Conservation (phyloP, 1,140 invertebrate genomes). For the Lordiphosa mommai region DNA sequence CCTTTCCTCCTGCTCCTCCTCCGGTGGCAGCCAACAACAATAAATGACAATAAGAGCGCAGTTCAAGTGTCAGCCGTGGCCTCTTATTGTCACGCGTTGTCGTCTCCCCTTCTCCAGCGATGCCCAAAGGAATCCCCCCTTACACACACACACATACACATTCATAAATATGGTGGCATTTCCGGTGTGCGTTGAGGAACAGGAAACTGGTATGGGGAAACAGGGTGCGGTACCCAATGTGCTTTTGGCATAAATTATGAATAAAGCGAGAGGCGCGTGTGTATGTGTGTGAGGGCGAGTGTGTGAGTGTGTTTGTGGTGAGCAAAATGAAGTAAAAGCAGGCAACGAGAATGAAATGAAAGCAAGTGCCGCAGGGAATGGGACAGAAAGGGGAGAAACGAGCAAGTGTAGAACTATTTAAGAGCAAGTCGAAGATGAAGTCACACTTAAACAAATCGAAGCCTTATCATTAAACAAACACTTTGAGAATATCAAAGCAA, state of each 20-base stretch:
- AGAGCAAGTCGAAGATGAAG: conserved; percentile 7
- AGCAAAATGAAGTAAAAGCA: conserved; percentile 69
- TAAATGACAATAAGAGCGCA: conserved; percentile 77
- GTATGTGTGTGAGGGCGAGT: conserved; percentile 15
- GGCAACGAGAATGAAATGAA: conserved; percentile 64
- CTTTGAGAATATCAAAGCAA: too few species aligned
- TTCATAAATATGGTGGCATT: conserved; percentile 63
- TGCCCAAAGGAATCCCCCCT: conserved; percentile 64
- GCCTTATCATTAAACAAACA: too few species aligned
- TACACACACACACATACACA: conserved; percentile 20
- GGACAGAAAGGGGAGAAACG: conserved; percentile 1
- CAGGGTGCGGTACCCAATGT: conserved; percentile 46
- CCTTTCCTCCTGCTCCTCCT: conserved; percentile 1
- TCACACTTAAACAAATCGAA: too few species aligned
- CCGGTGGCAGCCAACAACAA: conserved; percentile 42
- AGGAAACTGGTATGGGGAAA: background rate
- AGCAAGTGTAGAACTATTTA: conserved; percentile 22
- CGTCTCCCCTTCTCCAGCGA: conserved; percentile 33
- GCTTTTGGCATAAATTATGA: conserved; percentile 76
- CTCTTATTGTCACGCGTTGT: conserved; percentile 75
- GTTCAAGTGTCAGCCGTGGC: conserved; percentile 75
- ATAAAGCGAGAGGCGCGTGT: conserved; percentile 61
- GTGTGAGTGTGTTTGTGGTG: conserved; percentile 41
- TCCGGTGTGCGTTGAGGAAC: conserved; percentile 45
- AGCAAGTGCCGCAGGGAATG: conserved; percentile 61